Conservation (phyloP, 37 sponge, comb jelly and placozoan species). For the Chondrosia reniformis region DNA sequence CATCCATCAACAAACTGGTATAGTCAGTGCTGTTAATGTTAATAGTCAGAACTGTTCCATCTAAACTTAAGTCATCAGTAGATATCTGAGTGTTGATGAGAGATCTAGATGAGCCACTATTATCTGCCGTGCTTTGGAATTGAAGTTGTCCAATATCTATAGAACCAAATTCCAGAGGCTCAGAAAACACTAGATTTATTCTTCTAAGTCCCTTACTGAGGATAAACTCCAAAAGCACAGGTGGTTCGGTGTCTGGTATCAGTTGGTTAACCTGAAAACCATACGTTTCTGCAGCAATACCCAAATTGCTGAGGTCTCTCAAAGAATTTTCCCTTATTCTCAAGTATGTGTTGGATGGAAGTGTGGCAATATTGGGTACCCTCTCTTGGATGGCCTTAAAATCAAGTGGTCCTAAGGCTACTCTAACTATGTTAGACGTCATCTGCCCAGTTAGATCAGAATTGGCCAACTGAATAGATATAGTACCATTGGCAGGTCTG, state of each 20-base stretch:
- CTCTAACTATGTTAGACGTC: conserved; percentile 42
- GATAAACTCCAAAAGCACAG: conserved; percentile 42
- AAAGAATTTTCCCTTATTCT: conserved; percentile 35
- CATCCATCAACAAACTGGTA: background rate
- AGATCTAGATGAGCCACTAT: conserved; percentile 15
- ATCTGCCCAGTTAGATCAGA: conserved; percentile 50
- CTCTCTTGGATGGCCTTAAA: conserved; percentile 47
- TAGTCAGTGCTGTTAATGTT: conserved; percentile 41
- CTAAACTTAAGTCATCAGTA: conserved; percentile 49
- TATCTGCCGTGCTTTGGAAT: conserved; percentile 3
- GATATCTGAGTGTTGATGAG: background rate
- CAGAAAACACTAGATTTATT: conserved; percentile 70
- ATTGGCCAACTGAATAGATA: conserved; percentile 30
- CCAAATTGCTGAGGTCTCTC: conserved; percentile 46
- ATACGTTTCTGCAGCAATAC: background rate
- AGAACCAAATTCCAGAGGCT: conserved; percentile 43
- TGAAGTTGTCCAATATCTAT: conserved; percentile 6
- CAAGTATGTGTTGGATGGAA: conserved; percentile 47
- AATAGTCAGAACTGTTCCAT: conserved; percentile 50
- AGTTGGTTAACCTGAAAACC: conserved; percentile 37
- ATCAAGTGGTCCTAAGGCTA: conserved; percentile 51
- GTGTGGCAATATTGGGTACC: conserved; percentile 37
- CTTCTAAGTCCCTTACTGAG: conserved; percentile 71
- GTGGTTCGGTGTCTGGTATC: conserved; percentile 37
- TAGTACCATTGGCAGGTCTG: conserved; percentile 12